Percentiles rank a stretch among this genome's conserved stretches.
Evolutionary conservation across 2,888 invertebrate species (phyloP).

Genomic region (Branchipolynoe longqiensis): DNA sequence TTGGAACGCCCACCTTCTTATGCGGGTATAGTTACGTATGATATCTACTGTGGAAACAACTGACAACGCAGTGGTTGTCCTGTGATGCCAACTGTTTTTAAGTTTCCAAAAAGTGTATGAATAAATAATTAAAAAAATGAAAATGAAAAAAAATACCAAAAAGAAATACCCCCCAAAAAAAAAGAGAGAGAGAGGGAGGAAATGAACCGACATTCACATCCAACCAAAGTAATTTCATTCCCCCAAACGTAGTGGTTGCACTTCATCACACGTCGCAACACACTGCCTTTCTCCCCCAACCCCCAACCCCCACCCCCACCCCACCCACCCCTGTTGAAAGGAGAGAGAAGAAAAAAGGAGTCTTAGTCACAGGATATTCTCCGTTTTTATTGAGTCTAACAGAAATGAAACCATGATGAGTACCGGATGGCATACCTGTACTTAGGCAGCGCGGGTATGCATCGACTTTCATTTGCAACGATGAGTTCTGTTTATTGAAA

Average conservation of each 20-base stretch:
- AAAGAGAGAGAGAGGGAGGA: not conserved
- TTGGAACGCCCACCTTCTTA: slow-evolving; percentile 2
- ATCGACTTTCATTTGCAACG: not conserved
- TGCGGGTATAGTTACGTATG: slow-evolving; percentile 5
- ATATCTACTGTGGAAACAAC: slow-evolving; percentile 26
- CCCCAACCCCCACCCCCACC: too few relatives aligned
- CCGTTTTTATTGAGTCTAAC: not conserved
- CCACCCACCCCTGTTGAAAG: not conserved
- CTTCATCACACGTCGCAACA: not conserved
- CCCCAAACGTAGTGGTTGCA: slow-evolving; percentile 17
- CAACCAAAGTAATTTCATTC: not conserved
- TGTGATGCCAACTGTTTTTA: slow-evolving; percentile 45
- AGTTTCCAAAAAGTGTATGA: slow-evolving; percentile 18
- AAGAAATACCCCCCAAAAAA: not conserved
- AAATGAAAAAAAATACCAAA: slow-evolving; percentile 1
- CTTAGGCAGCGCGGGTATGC: not conserved
- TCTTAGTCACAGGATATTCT: not conserved
- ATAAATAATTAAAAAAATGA: too few relatives aligned
- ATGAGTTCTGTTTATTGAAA: slow-evolving; percentile 2
- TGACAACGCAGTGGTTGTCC: slow-evolving; percentile 31
- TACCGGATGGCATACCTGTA: not conserved
- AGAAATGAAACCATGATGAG: not conserved
- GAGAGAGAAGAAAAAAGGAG: not conserved
- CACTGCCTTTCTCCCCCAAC: not conserved
- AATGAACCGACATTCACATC: not conserved